Percentiles rank a stretch among this genome's conserved stretches.
phyloP scores from a whole-genome alignment of 2,888 invertebrate species.

The Dicyrtoma fusca region DNA sequence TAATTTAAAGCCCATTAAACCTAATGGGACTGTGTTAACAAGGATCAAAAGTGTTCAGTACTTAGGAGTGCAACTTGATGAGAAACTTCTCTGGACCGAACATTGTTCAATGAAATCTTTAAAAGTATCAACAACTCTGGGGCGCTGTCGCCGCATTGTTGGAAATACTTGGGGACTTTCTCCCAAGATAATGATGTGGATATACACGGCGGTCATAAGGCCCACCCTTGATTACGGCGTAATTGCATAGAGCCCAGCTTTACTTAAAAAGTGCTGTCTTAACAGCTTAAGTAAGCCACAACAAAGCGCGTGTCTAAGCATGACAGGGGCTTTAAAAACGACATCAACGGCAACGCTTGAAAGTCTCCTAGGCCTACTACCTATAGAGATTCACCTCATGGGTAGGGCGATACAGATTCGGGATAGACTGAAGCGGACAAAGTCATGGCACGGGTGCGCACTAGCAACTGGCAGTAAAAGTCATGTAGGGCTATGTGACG shows the following conservation, averaged over 20 bases:
- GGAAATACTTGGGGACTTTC: conserved; percentile 39
- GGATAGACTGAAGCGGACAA: conserved; percentile 66
- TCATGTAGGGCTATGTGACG: not conserved
- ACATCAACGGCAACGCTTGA: conserved; percentile 29
- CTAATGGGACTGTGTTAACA: not conserved
- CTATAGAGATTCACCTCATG: conserved; percentile 10
- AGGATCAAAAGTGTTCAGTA: conserved; percentile 30
- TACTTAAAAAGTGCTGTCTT: not conserved
- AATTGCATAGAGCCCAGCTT: conserved; percentile 28
- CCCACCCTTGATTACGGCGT: conserved; percentile 38
- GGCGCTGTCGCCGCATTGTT: conserved; percentile 37
- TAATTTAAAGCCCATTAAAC: not conserved
- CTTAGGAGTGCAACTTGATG: conserved; percentile 39
- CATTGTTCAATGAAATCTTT: too few species aligned
- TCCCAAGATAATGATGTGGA: conserved; percentile 38
- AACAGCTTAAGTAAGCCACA: conserved; percentile 28
- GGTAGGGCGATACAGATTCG: not conserved
- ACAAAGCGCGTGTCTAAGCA: conserved; percentile 23
- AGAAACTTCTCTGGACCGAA: too few species aligned
- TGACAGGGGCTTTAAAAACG: too few species aligned
- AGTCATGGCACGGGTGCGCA: not conserved
- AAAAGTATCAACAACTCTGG: not conserved
- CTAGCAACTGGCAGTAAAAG: not conserved
- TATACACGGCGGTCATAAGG: conserved; percentile 40
- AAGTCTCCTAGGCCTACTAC: conserved; percentile 19